Evolutionary conservation across 1,140 invertebrate genomes (phyloP).

Genomic region (Musca vetustissima): DNA sequence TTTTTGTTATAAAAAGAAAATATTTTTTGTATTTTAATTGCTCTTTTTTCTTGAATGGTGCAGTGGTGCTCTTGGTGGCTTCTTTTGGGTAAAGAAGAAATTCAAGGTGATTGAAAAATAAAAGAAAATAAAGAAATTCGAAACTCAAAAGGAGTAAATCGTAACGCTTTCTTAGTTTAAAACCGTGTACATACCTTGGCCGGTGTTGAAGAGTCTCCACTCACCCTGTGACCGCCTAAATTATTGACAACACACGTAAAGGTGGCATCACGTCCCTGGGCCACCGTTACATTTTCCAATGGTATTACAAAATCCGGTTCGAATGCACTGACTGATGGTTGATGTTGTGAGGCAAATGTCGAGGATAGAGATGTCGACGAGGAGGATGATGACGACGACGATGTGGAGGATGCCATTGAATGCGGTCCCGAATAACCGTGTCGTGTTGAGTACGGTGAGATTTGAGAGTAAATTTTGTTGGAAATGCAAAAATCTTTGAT

Average conservation of each 20-base stretch:
- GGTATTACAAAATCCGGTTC: conserved; percentile 84
- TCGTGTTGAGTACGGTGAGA: conserved; percentile 6
- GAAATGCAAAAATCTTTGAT: conserved; percentile 52
- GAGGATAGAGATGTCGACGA: background rate
- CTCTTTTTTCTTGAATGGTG: background rate
- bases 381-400: background rate
- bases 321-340: conserved; percentile 60
- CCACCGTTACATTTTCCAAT: conserved; percentile 82
- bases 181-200: conserved; percentile 74
- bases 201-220: conserved; percentile 72
- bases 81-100: background rate
- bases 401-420: background rate
- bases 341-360: no score
- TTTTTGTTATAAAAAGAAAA: no score
- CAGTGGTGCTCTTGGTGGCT: background rate
- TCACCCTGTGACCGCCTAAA: conserved; percentile 90
- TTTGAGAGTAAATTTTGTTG: conserved; percentile 42
- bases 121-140: background rate
- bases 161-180: conserved; percentile 30
- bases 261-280: conserved; percentile 82
- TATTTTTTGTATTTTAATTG: no score
- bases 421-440: background rate
- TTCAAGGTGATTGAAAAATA: background rate
- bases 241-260: conserved; percentile 90
- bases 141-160: conserved; percentile 13